Conservation (phyloP, 2,797 vertebrate species). For the Pteronotus mesoamericanus region DNA sequence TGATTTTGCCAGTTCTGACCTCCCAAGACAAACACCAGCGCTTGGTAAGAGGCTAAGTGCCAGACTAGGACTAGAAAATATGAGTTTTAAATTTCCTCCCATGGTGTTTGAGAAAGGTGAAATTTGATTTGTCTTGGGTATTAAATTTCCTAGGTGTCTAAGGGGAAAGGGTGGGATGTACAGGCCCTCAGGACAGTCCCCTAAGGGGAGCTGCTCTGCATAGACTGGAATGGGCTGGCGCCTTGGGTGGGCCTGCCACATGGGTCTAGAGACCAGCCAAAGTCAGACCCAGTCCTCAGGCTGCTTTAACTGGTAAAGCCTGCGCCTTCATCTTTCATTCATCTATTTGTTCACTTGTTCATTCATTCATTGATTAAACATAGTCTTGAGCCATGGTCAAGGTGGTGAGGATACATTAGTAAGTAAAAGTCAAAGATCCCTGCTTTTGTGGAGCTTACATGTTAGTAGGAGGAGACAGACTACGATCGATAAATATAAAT, state of each 20-base stretch:
- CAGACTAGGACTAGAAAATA: background rate
- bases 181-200: accelerated
- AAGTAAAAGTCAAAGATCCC: background rate
- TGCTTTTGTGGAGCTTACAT: background rate
- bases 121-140: background rate
- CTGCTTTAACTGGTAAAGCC: background rate
- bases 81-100: background rate
- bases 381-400: background rate
- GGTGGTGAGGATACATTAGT: background rate
- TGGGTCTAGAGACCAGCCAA: background rate
- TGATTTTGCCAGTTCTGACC: background rate
- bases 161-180: background rate
- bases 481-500: background rate
- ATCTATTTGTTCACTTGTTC: background rate
- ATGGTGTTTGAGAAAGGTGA: background rate
- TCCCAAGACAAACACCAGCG: background rate
- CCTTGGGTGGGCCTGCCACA: background rate
- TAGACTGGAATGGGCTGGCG: background rate
- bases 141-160: background rate
- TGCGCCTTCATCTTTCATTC: background rate
- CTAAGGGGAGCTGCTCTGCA: background rate
- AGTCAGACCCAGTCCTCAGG: background rate
- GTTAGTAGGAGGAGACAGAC: background rate
- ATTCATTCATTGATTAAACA: background rate
- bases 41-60: background rate